Conservation (phyloP, 1,140 invertebrate genomes). For the Drosophila prosaltans region DNA sequence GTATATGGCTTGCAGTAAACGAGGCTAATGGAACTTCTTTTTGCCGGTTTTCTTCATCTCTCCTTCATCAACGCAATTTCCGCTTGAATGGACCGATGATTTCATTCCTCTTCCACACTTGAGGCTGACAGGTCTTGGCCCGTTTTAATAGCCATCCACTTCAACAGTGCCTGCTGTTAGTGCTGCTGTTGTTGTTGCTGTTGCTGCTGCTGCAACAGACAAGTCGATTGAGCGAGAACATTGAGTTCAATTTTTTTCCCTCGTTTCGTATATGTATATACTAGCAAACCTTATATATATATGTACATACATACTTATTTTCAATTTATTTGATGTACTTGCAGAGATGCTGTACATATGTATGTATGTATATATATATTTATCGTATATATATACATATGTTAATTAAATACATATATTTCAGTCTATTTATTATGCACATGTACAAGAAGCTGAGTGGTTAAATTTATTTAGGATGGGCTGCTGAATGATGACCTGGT, state of each 20-base stretch:
- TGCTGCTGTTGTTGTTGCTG: background rate
- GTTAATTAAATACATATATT: conserved; percentile 7
- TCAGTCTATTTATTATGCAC: conserved; percentile 20
- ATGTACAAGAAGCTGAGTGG: conserved; percentile 12
- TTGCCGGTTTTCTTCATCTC: conserved; percentile 23
- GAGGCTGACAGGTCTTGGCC: conserved; percentile 61
- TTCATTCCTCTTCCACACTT: conserved; percentile 49
- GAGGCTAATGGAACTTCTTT: conserved; percentile 20
- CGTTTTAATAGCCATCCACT: conserved; percentile 60
- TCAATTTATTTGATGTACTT: conserved; percentile 16
- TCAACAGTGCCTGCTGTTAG: conserved; percentile 30
- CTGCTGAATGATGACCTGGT: conserved; percentile 4
- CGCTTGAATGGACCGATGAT: conserved; percentile 50
- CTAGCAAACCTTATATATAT: background rate
- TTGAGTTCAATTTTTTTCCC: conserved; percentile 40
- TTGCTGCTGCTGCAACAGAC: conserved; percentile 51
- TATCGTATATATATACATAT: background rate
- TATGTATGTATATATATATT: background rate
- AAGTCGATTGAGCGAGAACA: conserved; percentile 61
- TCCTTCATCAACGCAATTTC: conserved; percentile 49
- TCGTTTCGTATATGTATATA: conserved; percentile 12
- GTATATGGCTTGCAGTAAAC: background rate
- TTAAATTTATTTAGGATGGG: conserved; percentile 11
- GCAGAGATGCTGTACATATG: conserved; percentile 8
- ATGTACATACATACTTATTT: conserved; percentile 21